Evolutionary conservation across 2,113 vertebrate genomes (phyloP), one percentile per base, ranked within the genome.

Genomic region (Leucoraja erinaceus): DNA sequence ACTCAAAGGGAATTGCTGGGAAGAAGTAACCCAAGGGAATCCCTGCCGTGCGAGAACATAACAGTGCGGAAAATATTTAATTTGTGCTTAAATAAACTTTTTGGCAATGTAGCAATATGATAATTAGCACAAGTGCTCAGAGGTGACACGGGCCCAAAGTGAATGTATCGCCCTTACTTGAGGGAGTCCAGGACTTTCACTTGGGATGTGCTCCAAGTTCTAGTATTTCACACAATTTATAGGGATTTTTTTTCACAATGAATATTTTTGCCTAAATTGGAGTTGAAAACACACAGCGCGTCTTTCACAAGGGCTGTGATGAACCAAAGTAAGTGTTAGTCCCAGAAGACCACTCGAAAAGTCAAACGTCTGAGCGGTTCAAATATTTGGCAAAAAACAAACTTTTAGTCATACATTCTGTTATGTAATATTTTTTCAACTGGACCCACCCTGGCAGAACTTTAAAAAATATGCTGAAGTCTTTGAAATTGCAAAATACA

Each of bases 221-320:
- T 31, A 88, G n/a, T 61, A 88, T 88, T 88, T 88, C 83, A 88
- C 83, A 63, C 59, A 63, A n/a, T 63, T 66, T 88, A 31, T 3
- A 66, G 61, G 20, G 25, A 18, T 63, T 61, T 61, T 61, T 84
- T 66, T 88, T 20, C 59, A 18, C 28, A 88, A 88, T 88, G 56
- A 88, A 88, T 88, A 63, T 63, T 88, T 88, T 88, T 88, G 83
- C 83, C 83, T 88, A 88, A 88, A 88, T 88, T 88, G 83, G 56
- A 88, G 83, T 88, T 88, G 83, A 66, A 66, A 63, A 31, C 31
- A 66, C 59, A 31, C 83, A 18, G 5, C 2, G 9, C 59, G 25
- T 59, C 54, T 84, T 84, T 84, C 81, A 28, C 25, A n/a, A 25
- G 12, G 56, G 14, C 83, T 88, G 70, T 22, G 4, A 72, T 66